A percentile compares a stretch with the other conserved stretches of the same genome.
Evolutionary conservation across 23 tunicate species (phyloP).

Genomic region (Oikopleura vanhoeffeni): DNA sequence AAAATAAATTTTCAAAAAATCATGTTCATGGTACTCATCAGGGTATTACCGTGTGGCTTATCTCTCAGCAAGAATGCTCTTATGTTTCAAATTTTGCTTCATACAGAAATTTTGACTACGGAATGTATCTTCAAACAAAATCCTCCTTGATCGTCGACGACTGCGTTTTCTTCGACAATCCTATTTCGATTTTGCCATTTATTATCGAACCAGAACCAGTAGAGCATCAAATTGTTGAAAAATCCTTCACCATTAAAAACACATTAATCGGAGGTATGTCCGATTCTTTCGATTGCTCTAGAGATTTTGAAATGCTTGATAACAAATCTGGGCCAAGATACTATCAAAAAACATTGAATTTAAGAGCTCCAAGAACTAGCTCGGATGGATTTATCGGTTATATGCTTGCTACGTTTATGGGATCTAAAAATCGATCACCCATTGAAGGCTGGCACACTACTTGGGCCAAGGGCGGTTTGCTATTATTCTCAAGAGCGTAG

Average conservation of each 20-base stretch:
- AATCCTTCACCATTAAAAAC: neutral
- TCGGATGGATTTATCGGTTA: neutral
- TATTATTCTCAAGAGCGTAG: too few relatives aligned
- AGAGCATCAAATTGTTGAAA: neutral
- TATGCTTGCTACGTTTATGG: neutral
- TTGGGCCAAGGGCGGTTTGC: too few relatives aligned
- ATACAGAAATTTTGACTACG: neutral
- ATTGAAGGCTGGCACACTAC: neutral
- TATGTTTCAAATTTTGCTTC: neutral
- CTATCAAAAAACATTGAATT: neutral
- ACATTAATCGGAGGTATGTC: neutral
- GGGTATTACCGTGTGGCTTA: neutral
- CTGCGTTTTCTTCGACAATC: neutral
- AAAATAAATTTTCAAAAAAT: neutral
- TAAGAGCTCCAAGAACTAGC: neutral
- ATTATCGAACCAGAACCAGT: neutral
- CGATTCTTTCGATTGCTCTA: neutral
- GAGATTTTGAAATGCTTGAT: neutral
- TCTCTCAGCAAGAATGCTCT: neutral
- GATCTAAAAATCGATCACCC: neutral
- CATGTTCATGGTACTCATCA: slow-evolving; percentile 8
- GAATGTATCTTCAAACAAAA: neutral
- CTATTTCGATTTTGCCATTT: neutral
- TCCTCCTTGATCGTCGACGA: neutral
- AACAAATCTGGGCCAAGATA: neutral